A percentile compares a stretch with the other conserved stretches of the same genome.
Conservation (phyloP, 2,113 vertebrate genomes). For the Columbina picui region DNA sequence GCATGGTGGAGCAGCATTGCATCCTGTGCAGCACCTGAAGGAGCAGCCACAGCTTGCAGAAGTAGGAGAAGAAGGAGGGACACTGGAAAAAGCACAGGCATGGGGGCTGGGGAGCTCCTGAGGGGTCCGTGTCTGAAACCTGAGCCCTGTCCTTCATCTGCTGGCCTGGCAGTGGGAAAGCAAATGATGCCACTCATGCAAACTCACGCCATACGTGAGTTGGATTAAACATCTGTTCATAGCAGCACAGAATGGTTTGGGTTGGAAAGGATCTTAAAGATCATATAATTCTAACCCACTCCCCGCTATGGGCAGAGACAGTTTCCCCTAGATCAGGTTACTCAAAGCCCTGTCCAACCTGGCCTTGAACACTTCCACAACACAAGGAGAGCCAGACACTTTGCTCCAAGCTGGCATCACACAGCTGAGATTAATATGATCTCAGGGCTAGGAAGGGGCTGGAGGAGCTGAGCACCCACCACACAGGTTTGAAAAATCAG, state of each 20-base stretch:
- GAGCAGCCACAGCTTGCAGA: neutral
- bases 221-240: neutral
- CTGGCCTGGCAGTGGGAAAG: neutral
- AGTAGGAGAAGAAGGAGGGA: neutral
- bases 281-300: too few species aligned
- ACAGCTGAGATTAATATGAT: neutral
- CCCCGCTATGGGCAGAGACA: too few species aligned
- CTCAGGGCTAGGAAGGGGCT: neutral
- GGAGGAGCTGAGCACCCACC: neutral
- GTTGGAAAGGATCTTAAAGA: too few species aligned
- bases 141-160: neutral
- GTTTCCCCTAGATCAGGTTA: too few species aligned
- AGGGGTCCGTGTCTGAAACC: neutral
- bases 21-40: neutral
- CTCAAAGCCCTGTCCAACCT: too few species aligned
- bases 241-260: too few species aligned
- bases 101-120: rapidly evolving
- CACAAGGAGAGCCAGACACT: neutral
- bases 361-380: neutral
- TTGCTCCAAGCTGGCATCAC: neutral
- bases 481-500: neutral
- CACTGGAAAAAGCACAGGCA: neutral
- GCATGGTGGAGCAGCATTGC: neutral
- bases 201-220: neutral
- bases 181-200: rapidly evolving